Conservation (phyloP, 2,113 vertebrate genomes). For the Clarias magur region DNA sequence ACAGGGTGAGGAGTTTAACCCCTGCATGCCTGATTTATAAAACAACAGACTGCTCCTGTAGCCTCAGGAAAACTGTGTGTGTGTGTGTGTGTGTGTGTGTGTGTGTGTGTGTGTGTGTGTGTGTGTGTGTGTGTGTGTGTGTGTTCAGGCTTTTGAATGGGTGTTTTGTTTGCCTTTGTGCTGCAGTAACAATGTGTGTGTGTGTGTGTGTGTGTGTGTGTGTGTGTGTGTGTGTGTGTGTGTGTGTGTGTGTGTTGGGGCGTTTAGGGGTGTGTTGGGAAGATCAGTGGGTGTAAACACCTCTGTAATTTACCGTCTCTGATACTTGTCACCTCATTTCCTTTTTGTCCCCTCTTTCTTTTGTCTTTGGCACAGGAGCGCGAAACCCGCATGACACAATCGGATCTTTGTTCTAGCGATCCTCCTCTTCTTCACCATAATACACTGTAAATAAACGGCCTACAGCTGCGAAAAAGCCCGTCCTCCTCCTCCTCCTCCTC, state of each 20-base stretch:
- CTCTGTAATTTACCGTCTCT: conserved; percentile 54
- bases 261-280: conserved; percentile 50
- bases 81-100: conserved; percentile 26
- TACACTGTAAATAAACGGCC: conserved; percentile 52
- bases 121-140: conserved; percentile 16
- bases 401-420: conserved; percentile 50
- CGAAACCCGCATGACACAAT: conserved; percentile 44
- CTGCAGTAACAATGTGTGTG: conserved; percentile 19
- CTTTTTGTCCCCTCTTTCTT: conserved; percentile 49
- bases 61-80: conserved; percentile 35
- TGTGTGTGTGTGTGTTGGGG: conserved; percentile 46
- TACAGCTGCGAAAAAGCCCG: conserved; percentile 29
- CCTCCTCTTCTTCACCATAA: conserved; percentile 45
- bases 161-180: conserved; percentile 49
- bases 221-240: conserved; percentile 35
- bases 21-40: conserved; percentile 57
- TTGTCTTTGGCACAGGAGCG: conserved; percentile 48
- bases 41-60: conserved; percentile 32
- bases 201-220: conserved; percentile 17
- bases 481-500: background rate
- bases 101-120: conserved; percentile 37
- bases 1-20: conserved; percentile 65
- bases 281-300: conserved; percentile 37
- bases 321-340: conserved; percentile 53
- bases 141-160: conserved; percentile 34